Evolutionary conservation across 64 coral and sea anemone genomes (phyloP).

Genomic region (Cladopsammia gracilis): DNA sequence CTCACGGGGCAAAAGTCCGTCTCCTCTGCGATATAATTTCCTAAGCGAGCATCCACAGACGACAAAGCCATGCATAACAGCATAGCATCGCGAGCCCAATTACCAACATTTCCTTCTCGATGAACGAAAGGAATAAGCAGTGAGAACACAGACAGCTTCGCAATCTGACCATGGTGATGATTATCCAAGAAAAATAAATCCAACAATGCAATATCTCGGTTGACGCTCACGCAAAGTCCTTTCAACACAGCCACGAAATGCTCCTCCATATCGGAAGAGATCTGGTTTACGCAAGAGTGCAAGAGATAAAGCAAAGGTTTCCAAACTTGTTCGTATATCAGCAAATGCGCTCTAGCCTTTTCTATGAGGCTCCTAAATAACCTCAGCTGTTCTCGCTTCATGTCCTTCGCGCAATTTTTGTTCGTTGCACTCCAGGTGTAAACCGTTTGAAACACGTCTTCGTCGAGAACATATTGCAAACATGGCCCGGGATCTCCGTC

Average conservation of each 20-base stretch:
- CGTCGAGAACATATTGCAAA: constrained; percentile 88
- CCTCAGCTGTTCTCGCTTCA: constrained; percentile 87
- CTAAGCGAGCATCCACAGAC: constrained; percentile 86
- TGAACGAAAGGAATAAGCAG: constrained; percentile 93
- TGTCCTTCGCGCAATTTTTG: constrained; percentile 72
- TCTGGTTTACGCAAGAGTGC: constrained; percentile 82
- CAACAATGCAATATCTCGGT: constrained; percentile 90
- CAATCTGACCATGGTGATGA: constrained; percentile 71
- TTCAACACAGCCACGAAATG: constrained; percentile 94
- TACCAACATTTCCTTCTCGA: constrained; percentile 88
- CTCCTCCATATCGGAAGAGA: constrained; percentile 84
- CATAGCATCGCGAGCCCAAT: constrained; percentile 90
- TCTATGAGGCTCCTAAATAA: constrained; percentile 95
- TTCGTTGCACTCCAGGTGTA: constrained; percentile 76
- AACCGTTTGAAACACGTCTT: constrained; percentile 80
- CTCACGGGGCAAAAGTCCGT: constrained; percentile 99
- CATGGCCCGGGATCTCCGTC: constrained; percentile 87
- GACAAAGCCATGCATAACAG: constrained; percentile 95
- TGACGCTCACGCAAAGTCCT: constrained; percentile 93
- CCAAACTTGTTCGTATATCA: constrained; percentile 95
- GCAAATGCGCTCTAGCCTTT: constrained; percentile 75
- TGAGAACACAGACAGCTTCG: constrained; percentile 94
- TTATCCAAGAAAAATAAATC: constrained; percentile 94
- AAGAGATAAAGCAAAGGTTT: constrained; percentile 89
- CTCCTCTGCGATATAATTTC: constrained; percentile 89